A percentile compares a stretch with the other conserved stretches of the same genome.
These are phyloP conservation scores for Lypha dubia DNA, from an alignment of 2,888 invertebrate species.

Conservation along the genomic window DNA sequence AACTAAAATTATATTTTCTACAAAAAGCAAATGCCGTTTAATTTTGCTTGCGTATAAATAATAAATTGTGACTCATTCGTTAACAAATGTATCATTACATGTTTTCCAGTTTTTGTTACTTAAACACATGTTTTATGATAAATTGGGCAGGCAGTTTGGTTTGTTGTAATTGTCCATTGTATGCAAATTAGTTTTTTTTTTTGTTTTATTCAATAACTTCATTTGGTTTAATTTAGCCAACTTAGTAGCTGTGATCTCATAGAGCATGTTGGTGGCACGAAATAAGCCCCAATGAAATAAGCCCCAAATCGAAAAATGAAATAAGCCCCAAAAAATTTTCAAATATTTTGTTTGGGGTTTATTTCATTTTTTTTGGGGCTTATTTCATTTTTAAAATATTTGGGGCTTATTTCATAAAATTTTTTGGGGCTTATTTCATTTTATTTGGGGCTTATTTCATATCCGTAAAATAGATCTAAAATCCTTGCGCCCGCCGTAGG, in stretches of 20 bases:
- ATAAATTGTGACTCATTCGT: conserved; percentile 52
- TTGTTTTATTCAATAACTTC: not conserved
- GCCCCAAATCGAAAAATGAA: too few relatives aligned
- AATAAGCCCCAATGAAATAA: too few relatives aligned
- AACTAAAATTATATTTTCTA: not conserved
- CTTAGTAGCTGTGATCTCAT: not conserved
- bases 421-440: too few relatives aligned
- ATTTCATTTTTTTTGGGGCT: too few relatives aligned
- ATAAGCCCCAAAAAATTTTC: too few relatives aligned
- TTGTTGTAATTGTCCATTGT: conserved; percentile 38
- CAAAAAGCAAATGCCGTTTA: not conserved
- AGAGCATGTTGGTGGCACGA: not conserved
- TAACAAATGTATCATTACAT: not conserved
- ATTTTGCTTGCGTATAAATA: not conserved
- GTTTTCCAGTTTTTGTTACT: not conserved
- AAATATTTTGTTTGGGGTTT: too few relatives aligned
- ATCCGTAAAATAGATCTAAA: too few relatives aligned
- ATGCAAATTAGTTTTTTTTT: conserved; percentile 60
- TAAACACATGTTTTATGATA: conserved; percentile 35
- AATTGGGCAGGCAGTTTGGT: conserved; percentile 40
- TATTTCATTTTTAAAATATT: too few relatives aligned
- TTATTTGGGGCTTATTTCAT: too few relatives aligned
- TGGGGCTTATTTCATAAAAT: too few relatives aligned
- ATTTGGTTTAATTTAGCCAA: not conserved
- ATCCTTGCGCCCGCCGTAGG: too few relatives aligned